Conservation (phyloP, 2,888 invertebrate species). For the Netelia fuscicornis region DNA sequence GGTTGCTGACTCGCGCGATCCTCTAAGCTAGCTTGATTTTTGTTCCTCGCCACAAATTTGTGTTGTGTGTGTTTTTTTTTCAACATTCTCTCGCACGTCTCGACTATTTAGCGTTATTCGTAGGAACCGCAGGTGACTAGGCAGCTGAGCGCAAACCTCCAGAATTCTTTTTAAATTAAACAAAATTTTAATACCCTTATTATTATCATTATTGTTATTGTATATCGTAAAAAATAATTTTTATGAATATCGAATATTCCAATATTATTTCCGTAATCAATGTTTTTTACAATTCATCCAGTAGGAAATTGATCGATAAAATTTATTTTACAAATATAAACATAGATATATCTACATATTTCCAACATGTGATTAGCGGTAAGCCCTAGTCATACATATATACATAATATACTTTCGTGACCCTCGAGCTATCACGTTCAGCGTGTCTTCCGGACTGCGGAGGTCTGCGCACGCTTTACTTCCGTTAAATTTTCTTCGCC, state of each 20-base stretch:
- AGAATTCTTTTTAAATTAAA: background rate
- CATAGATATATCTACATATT: background rate
- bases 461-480: constrained; percentile 77
- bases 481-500: constrained; percentile 77
- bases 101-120: constrained; percentile 2
- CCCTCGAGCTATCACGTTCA: constrained; percentile 62
- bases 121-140: constrained; percentile 32
- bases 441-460: constrained; percentile 73
- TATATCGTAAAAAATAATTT: too few relatives aligned
- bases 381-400: background rate
- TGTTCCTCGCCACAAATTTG: constrained; percentile 16
- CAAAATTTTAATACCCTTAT: too few relatives aligned
- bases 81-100: background rate
- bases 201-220: too few relatives aligned
- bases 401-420: constrained; percentile 56
- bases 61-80: constrained; percentile 4
- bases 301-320: constrained; percentile 25
- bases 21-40: background rate
- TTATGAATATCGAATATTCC: too few relatives aligned
- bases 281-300: background rate
- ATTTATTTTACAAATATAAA: background rate
- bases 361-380: constrained; percentile 1
- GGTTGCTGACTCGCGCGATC: constrained; percentile 48
- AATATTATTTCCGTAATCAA: too few relatives aligned
- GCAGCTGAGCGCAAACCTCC: constrained; percentile 1